Base-by-base conservation (phyloP, 2,113 vertebrate species). In the Lepus americanus region DNA sequence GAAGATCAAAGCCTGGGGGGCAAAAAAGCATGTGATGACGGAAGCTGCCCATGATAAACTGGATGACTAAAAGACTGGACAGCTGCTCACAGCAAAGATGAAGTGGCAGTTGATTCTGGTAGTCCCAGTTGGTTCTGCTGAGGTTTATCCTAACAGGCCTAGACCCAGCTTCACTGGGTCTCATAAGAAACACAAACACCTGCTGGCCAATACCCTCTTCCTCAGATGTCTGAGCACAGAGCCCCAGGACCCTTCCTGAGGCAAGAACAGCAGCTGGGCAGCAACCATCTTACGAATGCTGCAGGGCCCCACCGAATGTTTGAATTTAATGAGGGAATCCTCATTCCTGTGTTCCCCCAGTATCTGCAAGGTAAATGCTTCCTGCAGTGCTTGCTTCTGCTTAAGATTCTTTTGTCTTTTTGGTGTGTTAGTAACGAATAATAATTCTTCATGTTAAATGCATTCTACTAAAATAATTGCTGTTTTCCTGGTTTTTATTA, bases 381-480 rank as follows among this genome's bases (percentile, higher is more conserved):
- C 74, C 66, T 79, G 23, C 16, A 72, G 91, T 78, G 53, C 78
- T 61, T 87, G 69, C 55, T 79, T 77, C 6, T 29, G 59, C 36
- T 73, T 31, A 49, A 87, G 39, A 29, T 22, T 79, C 69, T 25
- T 84, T 16, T 22, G 10, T 27, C 90, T 86, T 84, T 92, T 78
- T 22, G 9, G 33, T 61, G 67, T 27, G 44, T 85, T n/a, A 55
- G 27, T 67, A 92, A 76, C 31, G 74, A 19, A 39, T 51, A 69
- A 69, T 22, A 78, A 69, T 86, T 86, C 51, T 78, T 69, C 73
- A 77, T 59, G 59, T 59, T n/a, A 69, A 78, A 85, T 78, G n/a
- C 39, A 78, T 69, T 69, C n/a, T 78, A 14, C 59, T 78, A 78
- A 86, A 86, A 86, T 86, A 92, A 61, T 49, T 61, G 33, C 51